Evolutionary conservation across 2,888 invertebrate species (phyloP).

Genomic region (Aspidiotus rigidus): DNA sequence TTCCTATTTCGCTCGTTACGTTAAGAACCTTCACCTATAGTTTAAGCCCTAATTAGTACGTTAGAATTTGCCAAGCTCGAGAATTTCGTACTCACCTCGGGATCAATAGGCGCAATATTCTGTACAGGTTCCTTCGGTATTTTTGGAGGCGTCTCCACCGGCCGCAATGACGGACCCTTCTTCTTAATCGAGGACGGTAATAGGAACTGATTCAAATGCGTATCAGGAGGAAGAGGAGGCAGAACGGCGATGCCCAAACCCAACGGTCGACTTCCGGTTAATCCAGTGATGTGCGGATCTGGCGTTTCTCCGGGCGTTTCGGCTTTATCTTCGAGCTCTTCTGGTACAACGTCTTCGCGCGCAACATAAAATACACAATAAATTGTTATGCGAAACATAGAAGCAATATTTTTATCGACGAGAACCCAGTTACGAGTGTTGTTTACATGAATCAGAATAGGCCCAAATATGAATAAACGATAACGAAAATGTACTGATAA

Average conservation of each 20-base stretch:
- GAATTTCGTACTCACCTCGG: constrained; percentile 46
- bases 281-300: constrained; percentile 62
- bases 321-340: constrained; percentile 49
- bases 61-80: no score
- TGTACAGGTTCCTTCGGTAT: constrained; percentile 48
- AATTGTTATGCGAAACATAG: not conserved
- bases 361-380: not conserved
- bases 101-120: constrained; percentile 45
- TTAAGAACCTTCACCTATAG: no score
- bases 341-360: constrained; percentile 16
- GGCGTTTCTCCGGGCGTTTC: constrained; percentile 73
- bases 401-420: not conserved
- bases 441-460: no score
- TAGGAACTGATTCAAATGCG: constrained; percentile 42
- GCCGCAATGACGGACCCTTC: constrained; percentile 48
- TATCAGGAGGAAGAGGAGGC: constrained; percentile 49
- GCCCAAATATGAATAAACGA: no score
- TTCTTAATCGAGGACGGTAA: constrained; percentile 50
- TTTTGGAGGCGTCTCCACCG: constrained; percentile 44
- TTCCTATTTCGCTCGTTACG: no score
- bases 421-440: not conserved
- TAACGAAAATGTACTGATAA: not conserved
- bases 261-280: constrained; percentile 69
- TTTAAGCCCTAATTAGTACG: no score
- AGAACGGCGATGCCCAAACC: constrained; percentile 54